These are phyloP conservation scores for Odobenus rosmarus DNA, from an alignment of 2,113 vertebrate species.

Conservation along the genomic window DNA sequence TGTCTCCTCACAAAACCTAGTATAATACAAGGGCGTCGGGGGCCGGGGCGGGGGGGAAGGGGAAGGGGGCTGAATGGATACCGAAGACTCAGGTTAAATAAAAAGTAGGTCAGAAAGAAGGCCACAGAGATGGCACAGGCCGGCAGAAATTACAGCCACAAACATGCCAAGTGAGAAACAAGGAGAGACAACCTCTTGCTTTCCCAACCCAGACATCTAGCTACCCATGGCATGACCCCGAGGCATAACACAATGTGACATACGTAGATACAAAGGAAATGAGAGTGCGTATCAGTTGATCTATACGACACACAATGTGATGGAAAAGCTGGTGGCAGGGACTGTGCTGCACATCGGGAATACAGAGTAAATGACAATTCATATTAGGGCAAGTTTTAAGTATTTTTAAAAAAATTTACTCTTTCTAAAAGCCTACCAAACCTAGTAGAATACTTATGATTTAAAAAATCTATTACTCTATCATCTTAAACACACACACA, in stretches of 20 bases:
- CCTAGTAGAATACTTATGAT: not conserved
- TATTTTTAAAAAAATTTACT: not conserved
- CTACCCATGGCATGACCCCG: too few relatives aligned
- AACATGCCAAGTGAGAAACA: not conserved
- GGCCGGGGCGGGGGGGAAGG: not conserved
- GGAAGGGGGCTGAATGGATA: not conserved
- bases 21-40: not conserved
- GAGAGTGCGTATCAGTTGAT: not conserved
- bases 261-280: not conserved
- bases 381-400: not conserved
- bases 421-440: not conserved
- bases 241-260: not conserved
- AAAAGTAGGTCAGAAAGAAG: not conserved
- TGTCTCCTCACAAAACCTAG: not conserved
- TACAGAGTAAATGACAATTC: not conserved
- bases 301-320: not conserved
- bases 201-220: not conserved
- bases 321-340: not conserved
- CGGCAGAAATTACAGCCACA: not conserved
- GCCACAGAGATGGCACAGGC: not conserved
- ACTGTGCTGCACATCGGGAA: not conserved
- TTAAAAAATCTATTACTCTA: not conserved
- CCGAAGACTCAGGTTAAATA: not conserved
- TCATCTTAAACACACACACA: not conserved
- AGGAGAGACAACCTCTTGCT: not conserved